Percentiles rank a stretch among this genome's conserved stretches.
Conservation (phyloP, 1,140 invertebrate species). For the Doryteuthis pealeii region DNA sequence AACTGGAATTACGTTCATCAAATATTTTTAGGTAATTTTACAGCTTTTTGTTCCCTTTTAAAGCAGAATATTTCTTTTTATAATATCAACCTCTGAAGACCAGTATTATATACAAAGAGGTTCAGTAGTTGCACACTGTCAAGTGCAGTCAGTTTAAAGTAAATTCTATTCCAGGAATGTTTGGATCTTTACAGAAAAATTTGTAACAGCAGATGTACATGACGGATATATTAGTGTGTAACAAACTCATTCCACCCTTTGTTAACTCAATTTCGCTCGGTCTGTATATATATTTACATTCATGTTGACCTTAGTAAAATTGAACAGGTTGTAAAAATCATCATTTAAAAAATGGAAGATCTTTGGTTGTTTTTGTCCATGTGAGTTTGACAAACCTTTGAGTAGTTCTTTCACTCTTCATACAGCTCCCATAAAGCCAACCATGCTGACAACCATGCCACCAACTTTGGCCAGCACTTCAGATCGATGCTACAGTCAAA, state of each 20-base stretch:
- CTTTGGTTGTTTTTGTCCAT: constrained; percentile 10
- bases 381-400: constrained; percentile 9
- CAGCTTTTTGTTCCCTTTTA: constrained; percentile 15
- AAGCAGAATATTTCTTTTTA: constrained; percentile 11
- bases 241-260: constrained; percentile 9
- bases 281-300: constrained; percentile 11
- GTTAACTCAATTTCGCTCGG: constrained; percentile 8
- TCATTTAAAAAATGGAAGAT: constrained; percentile 15
- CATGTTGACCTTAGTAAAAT: constrained; percentile 13
- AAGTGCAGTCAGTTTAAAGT: constrained; percentile 6
- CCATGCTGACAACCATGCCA: not conserved
- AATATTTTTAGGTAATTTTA: constrained; percentile 12
- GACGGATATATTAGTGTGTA: constrained; percentile 14
- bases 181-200: constrained; percentile 15
- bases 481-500: not conserved
- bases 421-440: constrained; percentile 9
- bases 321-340: constrained; percentile 9
- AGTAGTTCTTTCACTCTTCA: constrained; percentile 6
- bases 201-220: constrained; percentile 12
- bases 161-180: constrained; percentile 14
- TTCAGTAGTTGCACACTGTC: not conserved
- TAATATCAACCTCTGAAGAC: constrained; percentile 10
- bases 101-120: constrained; percentile 14
- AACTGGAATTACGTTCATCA: constrained; percentile 23
- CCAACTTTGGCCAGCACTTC: not conserved